phyloP scores from a whole-genome alignment of 2,113 vertebrate genomes.

The Pseudorasbora parva region DNA sequence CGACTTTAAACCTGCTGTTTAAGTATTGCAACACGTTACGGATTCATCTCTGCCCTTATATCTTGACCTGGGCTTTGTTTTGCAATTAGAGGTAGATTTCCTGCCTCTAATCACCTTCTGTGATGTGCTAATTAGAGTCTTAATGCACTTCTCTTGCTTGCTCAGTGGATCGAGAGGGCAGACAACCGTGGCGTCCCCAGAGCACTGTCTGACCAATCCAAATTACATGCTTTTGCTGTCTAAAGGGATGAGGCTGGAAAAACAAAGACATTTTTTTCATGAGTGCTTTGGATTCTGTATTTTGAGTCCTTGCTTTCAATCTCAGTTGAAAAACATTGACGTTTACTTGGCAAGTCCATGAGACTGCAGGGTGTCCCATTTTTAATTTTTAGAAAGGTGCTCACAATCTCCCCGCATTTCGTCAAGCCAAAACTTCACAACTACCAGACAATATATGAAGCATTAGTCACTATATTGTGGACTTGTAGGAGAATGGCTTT shows the following conservation, averaged over 20 bases:
- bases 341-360: not conserved
- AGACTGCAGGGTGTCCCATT: conserved; percentile 1
- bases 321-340: not conserved
- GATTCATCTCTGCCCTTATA: not conserved
- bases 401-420: not conserved
- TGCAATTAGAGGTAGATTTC: conserved; percentile 29
- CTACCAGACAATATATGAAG: not conserved
- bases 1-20: not conserved
- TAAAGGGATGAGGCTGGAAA: not conserved
- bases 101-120: conserved; percentile 29
- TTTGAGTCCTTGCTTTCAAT: not conserved
- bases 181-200: conserved; percentile 18
- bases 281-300: not conserved
- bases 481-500: not conserved
- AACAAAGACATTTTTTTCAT: not conserved
- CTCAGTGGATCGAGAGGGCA: conserved; percentile 20
- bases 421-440: not conserved
- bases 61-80: conserved; percentile 37
- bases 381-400: not conserved
- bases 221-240: not conserved
- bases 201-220: conserved; percentile 37
- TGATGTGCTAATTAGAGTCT: conserved; percentile 34
- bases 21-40: not conserved
- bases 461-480: not conserved
- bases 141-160: conserved; percentile 25